Evolutionary conservation across 1,140 invertebrate genomes (phyloP).

Genomic region (Pogonus chalceus): DNA sequence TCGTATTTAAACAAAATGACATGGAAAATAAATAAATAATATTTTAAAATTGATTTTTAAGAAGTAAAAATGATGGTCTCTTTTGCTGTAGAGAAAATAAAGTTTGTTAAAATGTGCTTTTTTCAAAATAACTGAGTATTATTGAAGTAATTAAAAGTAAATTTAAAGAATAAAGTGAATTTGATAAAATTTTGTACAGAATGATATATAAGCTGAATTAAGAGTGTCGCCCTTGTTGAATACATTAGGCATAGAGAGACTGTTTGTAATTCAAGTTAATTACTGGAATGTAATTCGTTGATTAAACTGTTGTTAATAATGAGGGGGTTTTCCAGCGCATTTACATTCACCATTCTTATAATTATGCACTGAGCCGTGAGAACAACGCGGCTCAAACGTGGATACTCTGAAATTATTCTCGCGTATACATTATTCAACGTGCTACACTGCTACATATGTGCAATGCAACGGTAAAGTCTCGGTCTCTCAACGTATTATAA

Average conservation of each 20-base stretch:
- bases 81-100: too few relatives aligned
- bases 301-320: slow-evolving; percentile 4
- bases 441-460: background rate
- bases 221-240: background rate
- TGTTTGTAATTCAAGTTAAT: slow-evolving; percentile 5
- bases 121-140: too few relatives aligned
- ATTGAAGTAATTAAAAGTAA: too few relatives aligned
- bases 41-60: too few relatives aligned
- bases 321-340: background rate
- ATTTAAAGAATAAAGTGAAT: too few relatives aligned
- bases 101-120: too few relatives aligned
- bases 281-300: background rate
- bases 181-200: slow-evolving; percentile 3
- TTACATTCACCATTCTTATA: slow-evolving; percentile 3
- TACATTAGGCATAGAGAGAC: background rate
- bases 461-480: too few relatives aligned
- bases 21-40: too few relatives aligned
- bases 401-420: background rate
- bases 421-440: slow-evolving; percentile 1
- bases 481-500: too few relatives aligned
- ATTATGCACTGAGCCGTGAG: slow-evolving; percentile 6
- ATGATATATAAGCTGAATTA: background rate
- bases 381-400: background rate
- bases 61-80: too few relatives aligned
- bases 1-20: too few relatives aligned